Conservation (phyloP, 2,113 vertebrate genomes). For the Saguinus midas region DNA sequence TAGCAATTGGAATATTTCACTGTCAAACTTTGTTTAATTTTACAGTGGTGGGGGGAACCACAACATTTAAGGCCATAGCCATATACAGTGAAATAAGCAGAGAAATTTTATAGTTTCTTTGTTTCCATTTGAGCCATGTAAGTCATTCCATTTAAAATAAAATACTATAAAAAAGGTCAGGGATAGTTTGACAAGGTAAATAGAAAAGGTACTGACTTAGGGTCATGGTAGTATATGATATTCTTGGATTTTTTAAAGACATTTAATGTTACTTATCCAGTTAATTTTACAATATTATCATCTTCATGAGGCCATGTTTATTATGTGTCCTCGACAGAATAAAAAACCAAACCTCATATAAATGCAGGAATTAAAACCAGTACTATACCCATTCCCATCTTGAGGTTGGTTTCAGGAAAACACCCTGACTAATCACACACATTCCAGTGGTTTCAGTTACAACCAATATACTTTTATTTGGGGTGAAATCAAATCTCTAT, state of each 20-base stretch:
- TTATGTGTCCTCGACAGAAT: background rate
- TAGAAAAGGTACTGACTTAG: constrained; percentile 14
- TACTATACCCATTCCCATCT: background rate
- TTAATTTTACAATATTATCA: constrained; percentile 24
- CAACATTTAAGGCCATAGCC: constrained; percentile 63
- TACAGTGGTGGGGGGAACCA: constrained; percentile 6
- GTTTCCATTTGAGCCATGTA: constrained; percentile 25
- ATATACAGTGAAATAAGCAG: constrained; percentile 61
- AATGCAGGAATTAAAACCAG: constrained; percentile 29
- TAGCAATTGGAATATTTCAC: constrained; percentile 72
- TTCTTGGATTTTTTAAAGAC: background rate
- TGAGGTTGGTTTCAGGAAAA: constrained; percentile 47
- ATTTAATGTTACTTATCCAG: constrained; percentile 31
- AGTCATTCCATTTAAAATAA: constrained; percentile 57
- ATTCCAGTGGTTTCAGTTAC: constrained; percentile 45
- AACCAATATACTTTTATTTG: constrained; percentile 27
- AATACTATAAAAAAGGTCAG: constrained; percentile 9
- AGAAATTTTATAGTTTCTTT: constrained; percentile 27
- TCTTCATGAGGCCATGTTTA: background rate
- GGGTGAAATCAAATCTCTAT: constrained; percentile 44
- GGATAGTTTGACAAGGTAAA: constrained; percentile 45
- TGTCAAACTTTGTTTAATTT: constrained; percentile 76
- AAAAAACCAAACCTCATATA: constrained; percentile 4
- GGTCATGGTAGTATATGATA: background rate
- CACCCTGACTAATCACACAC: constrained; percentile 42